Percentiles rank a stretch among this genome's conserved stretches.
These are phyloP conservation scores for Tetramorium bicarinatum DNA, from an alignment of 2,888 invertebrate genomes.

Conservation along the genomic window DNA sequence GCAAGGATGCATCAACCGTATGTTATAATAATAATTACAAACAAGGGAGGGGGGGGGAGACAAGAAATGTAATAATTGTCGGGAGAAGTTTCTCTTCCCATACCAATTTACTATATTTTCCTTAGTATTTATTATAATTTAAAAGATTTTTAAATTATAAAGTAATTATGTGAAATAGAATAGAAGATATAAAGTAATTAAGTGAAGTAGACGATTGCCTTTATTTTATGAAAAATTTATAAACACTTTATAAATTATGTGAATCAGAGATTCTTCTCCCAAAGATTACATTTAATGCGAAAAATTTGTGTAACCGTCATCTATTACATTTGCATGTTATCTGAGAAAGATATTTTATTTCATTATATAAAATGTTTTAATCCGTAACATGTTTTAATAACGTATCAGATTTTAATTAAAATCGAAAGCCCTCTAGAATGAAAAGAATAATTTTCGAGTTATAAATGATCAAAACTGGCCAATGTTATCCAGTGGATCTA, in stretches of 20 bases:
- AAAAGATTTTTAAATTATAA: too few relatives aligned
- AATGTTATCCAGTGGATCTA: not conserved
- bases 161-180: too few relatives aligned
- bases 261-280: not conserved
- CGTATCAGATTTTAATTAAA: not conserved
- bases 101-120: not conserved
- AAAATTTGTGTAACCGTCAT: not conserved
- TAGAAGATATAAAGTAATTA: not conserved
- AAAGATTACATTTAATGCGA: not conserved
- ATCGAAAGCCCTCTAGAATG: not conserved
- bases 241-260: not conserved
- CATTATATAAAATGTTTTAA: not conserved
- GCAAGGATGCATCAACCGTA: not conserved
- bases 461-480: not conserved
- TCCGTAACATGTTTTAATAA: not conserved
- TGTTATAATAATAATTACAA: conserved; percentile 24
- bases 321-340: not conserved
- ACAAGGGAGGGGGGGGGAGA: not conserved
- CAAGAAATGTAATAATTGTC: conserved; percentile 8
- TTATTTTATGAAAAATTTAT: not conserved
- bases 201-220: not conserved
- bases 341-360: conserved; percentile 6
- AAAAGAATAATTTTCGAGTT: conserved; percentile 6
- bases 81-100: not conserved
- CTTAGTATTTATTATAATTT: not conserved